Base-by-base conservation (phyloP, 2,888 invertebrate species). In the Plebejus anna region DNA sequence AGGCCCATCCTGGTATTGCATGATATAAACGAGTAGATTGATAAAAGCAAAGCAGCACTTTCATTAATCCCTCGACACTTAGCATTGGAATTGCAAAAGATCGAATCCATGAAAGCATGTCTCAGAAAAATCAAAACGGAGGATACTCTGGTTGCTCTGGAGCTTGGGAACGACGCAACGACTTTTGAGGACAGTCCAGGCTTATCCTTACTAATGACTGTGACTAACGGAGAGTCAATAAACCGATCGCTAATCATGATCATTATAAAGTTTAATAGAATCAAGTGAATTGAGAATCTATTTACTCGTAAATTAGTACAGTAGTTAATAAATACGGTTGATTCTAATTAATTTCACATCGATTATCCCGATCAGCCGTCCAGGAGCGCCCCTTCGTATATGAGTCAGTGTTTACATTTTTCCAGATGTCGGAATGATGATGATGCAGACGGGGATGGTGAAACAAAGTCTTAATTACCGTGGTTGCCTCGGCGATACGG, bases 391-490 rank as follows among this genome's bases (percentile, higher is more conserved):
- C 88, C 85, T 89, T 86, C 90, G 88, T 90, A 85, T 90, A 86
- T 89, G 89, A 92, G 92, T 94, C 93, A 94, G 93, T 89, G 91
- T 95, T 94, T 94, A 94, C 94, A 94, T 96, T 96, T 96, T 97
- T 96, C 89, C 97, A 97, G 97, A 97, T 97, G 97, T 98, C 95
- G 97, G 97, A 95, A 97, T 97, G 97, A 97, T 98, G 96, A 97
- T 98, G 97, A 97, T 97, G 97, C 97, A 97, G 96, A 96, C 97
- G 94, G 97, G 97, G 95, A 97, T 98, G 97, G 97, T 97, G 96
- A 97, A 97, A 96, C 97, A 97, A 95, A 96, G 96, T 94, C 94
- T 96, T 94, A 97, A 96, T 96, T 95, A 95, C 94, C 95, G 95
- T 93, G 95, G 93, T 95, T 96, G 95, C 92, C 94, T 96, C 95